Conservation (phyloP, 2,888 invertebrate genomes). For the Phymatocera aterrima region DNA sequence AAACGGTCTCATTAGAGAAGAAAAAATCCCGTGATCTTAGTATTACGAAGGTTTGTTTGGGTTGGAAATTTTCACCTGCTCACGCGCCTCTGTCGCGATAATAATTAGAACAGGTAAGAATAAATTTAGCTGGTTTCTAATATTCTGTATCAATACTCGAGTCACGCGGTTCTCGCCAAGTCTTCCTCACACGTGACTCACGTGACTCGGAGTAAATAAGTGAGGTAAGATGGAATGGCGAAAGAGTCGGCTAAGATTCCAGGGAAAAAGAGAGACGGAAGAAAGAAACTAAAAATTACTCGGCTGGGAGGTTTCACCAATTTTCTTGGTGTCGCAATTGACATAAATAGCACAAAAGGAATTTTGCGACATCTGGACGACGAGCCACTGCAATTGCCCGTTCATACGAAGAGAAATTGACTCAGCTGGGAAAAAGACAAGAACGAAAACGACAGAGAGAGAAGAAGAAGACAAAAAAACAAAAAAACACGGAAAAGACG, state of each 20-base stretch:
- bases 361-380: slow-evolving; percentile 58
- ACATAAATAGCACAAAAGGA: not conserved
- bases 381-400: too few species aligned
- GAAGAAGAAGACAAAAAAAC: not conserved
- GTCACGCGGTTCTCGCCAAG: not conserved
- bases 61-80: not conserved
- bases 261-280: not conserved
- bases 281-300: not conserved
- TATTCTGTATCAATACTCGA: not conserved
- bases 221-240: not conserved
- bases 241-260: not conserved
- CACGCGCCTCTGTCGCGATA: not conserved
- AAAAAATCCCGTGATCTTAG: not conserved
- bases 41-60: not conserved
- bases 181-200: not conserved
- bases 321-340: slow-evolving; percentile 37
- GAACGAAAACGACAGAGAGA: slow-evolving; percentile 16
- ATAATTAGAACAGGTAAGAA: not conserved
- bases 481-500: slow-evolving; percentile 1
- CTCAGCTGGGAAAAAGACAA: not conserved
- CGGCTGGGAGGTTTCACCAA: slow-evolving; percentile 19
- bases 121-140: not conserved
- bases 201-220: not conserved
- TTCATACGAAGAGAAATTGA: slow-evolving; percentile 7
- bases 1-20: too few species aligned